A percentile compares a stretch with the other conserved stretches of the same genome.
These are phyloP conservation scores for Chelonus insularis DNA, from an alignment of 1,140 invertebrate genomes.

Conservation along the genomic window DNA sequence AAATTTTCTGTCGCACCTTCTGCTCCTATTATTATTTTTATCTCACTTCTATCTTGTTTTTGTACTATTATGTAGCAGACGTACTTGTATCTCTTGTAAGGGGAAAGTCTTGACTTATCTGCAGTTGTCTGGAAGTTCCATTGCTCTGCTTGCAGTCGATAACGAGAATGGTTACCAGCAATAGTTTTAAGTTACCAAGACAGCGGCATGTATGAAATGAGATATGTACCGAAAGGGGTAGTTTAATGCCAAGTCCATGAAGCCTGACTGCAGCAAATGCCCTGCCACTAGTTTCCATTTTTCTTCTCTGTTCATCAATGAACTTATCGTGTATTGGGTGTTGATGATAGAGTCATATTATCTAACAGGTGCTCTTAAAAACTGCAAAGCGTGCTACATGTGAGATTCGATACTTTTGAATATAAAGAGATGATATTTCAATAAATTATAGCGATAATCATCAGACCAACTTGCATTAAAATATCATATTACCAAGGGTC, in stretches of 20 bases:
- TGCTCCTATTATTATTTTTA: not conserved
- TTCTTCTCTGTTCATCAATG: not conserved
- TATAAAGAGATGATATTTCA: too few relatives aligned
- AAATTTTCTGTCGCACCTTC: not conserved
- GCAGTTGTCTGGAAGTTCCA: not conserved
- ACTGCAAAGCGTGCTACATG: not conserved
- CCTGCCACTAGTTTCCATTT: not conserved
- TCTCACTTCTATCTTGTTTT: not conserved
- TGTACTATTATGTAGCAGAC: too few relatives aligned
- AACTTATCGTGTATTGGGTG: not conserved
- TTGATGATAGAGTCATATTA: too few relatives aligned
- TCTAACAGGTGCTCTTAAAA: conserved; percentile 4
- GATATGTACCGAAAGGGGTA: not conserved
- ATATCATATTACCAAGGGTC: too few relatives aligned
- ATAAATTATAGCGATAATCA: too few relatives aligned
- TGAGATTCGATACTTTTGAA: not conserved
- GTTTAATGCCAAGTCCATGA: not conserved
- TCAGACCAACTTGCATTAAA: too few relatives aligned
- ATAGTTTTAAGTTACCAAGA: conserved; percentile 42
- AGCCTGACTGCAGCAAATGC: conserved; percentile 5
- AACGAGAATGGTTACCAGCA: conserved; percentile 32
- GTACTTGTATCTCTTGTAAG: too few relatives aligned
- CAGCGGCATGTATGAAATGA: conserved; percentile 39
- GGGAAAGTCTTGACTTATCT: conserved; percentile 3
- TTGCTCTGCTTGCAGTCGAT: not conserved